Base-by-base conservation (phyloP, 2,888 invertebrate genomes). In the Papilio gigon region DNA sequence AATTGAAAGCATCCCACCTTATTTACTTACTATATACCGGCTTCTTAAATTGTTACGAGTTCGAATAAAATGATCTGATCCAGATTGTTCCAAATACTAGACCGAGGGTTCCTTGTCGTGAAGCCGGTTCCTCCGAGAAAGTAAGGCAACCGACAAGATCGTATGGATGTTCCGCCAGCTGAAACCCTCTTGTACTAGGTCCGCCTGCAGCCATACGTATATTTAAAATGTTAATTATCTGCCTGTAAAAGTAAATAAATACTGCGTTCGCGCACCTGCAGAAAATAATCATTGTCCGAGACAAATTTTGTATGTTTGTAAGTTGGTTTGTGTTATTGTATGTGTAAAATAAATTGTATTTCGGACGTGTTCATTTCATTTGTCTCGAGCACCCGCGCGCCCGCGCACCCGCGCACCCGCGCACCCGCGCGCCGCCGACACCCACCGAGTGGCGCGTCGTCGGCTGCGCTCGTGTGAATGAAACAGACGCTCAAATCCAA, bases 401-500 rank as follows among this genome's bases (percentile, higher is more conserved):
- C n/a, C n/a, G n/a, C n/a, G n/a, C n/a, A n/a, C n/a, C n/a, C n/a
- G n/a, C n/a, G n/a, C n/a, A n/a, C n/a, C n/a, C n/a, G n/a, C n/a
- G n/a, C n/a, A n/a, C n/a, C n/a, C n/a, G n/a, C n/a, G n/a, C n/a
- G n/a, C n/a, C n/a, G n/a, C n/a, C n/a, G n/a, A n/a, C n/a, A n/a
- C n/a, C n/a, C n/a, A n/a, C n/a, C n/a, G n/a, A n/a, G n/a, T n/a
- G n/a, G n/a, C n/a, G n/a, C n/a, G n/a, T n/a, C n/a, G n/a, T n/a
- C n/a, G n/a, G n/a, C 8, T 25, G 17, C 1, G 37, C 27, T 25
- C 14, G 14, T 25, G 11, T 25, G 12, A 68, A 64, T 75, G 59
- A 84, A 85, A 84, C 79, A 70, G 78, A 77, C 75, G 65, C 77
- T 83, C 87, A 89, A 90, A 89, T 92, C 88, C 90, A 91, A 91